Evolutionary conservation across 2,113 vertebrate genomes (phyloP), one percentile per base, ranked within the genome.

Genomic region (Periophthalmus modestus): DNA sequence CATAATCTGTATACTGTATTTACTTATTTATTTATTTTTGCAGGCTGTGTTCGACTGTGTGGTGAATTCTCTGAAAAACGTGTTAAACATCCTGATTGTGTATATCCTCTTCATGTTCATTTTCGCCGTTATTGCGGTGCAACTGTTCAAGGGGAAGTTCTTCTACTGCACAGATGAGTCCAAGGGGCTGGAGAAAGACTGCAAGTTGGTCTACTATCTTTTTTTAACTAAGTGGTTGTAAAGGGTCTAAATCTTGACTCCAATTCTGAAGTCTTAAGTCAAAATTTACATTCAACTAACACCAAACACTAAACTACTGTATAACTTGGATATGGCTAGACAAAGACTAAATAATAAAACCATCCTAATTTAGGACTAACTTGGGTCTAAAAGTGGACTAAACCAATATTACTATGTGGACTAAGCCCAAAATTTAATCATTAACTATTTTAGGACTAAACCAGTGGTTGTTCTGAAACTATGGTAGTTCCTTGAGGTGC

Each of bases 51-150:
- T 99, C 57, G 97, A 98, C 95, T 99, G 97, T 0, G 97, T 99
- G 91, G 97, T 98, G 87, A 98, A 98, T 88, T 98, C 97, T 23
- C 85, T 99, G 91, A 98, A 96, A 94, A 99, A 98, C 0, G 97
- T 98, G 19, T 93, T 99, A 88, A 98, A 99, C 82, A 98, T 99
- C 91, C 94, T 99, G 73, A 95, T 98, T 0, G 97, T 99, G 61
- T 99, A 98, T 89, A 94, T 98, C 92, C 96, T 98, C 78, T 99
- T 99, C 93, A 99, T 99, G 97, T 98, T 99, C 93, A 99, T 99
- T 85, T 99, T 99, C 11, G 97, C 97, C 0, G 97, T 99, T 86
- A 97, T 99, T 11, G 97, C 97, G 0, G 97, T 99, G 69, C 97
- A 99, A 87, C 97, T 99, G 80, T 99, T 98, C 93, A 99, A 99